These are phyloP conservation scores for Phoxinus phoxinus DNA, from an alignment of 2,113 vertebrate genomes.

Conservation along the genomic window DNA sequence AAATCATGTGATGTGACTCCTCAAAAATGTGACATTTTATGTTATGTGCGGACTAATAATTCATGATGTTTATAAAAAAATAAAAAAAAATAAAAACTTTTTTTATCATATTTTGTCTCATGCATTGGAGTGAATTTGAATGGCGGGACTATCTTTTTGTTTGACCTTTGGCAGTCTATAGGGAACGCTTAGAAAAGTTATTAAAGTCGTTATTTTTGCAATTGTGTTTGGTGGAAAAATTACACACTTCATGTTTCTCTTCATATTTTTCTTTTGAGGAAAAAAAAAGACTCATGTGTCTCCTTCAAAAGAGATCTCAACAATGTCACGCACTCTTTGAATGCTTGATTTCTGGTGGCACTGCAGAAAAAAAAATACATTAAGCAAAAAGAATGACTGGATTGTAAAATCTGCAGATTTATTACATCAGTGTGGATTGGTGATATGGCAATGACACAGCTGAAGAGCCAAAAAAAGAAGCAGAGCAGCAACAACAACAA, in stretches of 20 bases:
- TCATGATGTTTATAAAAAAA: neutral
- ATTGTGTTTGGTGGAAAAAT: constrained; percentile 13
- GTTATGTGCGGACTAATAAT: too few relatives aligned
- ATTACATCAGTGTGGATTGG: neutral
- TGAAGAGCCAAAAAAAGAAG: neutral
- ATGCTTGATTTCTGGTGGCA: neutral
- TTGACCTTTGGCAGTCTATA: neutral
- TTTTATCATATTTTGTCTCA: too few relatives aligned
- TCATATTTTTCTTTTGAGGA: neutral
- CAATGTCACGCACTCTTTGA: constrained; percentile 8
- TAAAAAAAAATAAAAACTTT: too few relatives aligned
- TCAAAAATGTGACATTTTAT: too few relatives aligned
- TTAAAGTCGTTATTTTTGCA: constrained; percentile 18
- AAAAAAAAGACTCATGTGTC: neutral
- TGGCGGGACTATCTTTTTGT: neutral
- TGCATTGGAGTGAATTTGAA: neutral
- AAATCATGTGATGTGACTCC: neutral
- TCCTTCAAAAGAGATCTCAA: constrained; percentile 23
- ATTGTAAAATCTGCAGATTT: constrained; percentile 10
- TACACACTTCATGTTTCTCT: neutral
- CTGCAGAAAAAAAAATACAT: neutral
- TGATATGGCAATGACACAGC: neutral
- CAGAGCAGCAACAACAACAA: neutral
- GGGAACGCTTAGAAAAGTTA: neutral
- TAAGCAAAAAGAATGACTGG: neutral